Evolutionary conservation across 2,888 invertebrate genomes (phyloP).

Genomic region (Coelogynopora nodosa): DNA sequence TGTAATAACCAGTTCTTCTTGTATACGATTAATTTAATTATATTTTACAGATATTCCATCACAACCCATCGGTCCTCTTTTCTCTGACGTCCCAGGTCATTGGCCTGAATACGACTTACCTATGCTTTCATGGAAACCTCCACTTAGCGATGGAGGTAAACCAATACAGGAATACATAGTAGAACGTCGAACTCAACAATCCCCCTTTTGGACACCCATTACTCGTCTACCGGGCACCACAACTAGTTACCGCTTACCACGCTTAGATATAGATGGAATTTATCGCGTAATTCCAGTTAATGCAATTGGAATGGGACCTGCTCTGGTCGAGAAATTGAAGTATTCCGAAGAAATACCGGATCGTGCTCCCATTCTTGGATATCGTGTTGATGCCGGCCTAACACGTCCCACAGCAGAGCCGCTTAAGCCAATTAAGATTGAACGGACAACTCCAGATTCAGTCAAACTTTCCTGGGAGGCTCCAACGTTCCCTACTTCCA

Average conservation of each 20-base stretch:
- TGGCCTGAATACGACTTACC: not conserved
- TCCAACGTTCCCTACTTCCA: not conserved
- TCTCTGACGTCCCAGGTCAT: not conserved
- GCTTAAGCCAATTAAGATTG: not conserved
- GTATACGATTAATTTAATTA: too few species aligned
- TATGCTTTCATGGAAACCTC: conserved; percentile 54
- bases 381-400: not conserved
- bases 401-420: not conserved
- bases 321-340: not conserved
- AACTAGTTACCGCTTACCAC: not conserved
- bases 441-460: not conserved
- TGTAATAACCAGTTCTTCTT: too few species aligned
- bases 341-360: not conserved
- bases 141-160: conserved; percentile 57
- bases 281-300: conserved; percentile 37
- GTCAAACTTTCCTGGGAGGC: not conserved
- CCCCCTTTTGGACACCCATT: not conserved
- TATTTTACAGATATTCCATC: conserved; percentile 21
- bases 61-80: conserved; percentile 16
- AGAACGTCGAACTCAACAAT: conserved; percentile 52
- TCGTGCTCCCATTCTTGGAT: not conserved
- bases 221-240: not conserved
- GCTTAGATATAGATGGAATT: not conserved
- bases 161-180: conserved; percentile 58
- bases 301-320: not conserved